Evolutionary conservation across 2,797 vertebrate genomes (phyloP), one percentile per base, ranked within the genome.

Genomic region (Australoheros facetus): DNA sequence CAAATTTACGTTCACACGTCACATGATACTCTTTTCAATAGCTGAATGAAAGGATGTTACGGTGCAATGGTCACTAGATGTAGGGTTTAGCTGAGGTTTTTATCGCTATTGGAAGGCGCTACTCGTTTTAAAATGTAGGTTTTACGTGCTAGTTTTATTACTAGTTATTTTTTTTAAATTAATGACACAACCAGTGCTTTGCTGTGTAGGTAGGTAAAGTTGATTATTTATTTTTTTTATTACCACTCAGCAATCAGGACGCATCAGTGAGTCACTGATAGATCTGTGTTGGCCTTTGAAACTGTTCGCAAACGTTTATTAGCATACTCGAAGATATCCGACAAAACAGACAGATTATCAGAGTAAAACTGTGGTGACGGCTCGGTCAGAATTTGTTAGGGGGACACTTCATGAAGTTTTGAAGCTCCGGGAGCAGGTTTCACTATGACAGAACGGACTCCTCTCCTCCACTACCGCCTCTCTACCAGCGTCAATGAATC

Each of bases 401-500:
- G 62, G 23, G 62, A 69, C 30, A 9, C 48, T 77, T 37, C 7
- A 9, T 75, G 78, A 80, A 73, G 77, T 23, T 48, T 64, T 45
- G 82, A 16, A 13, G 73, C 55, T 70, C 1, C 42, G 26, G 42
- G 26, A 8, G 34, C 60, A 56, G 26, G 30, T 53, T 80, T 39
- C 80, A 79, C 51, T 0, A 96, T 96, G 96, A 48, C 93, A 12
- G 97, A 98, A 87, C 94, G 95, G 83, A 97, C 96, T 4, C 96
- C 97, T 39, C 94, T 97, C 42, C 94, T 97, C 73, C 95, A 97
- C 79, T 98, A 97, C 90, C 96, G 96, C 73, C 96, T 98, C 57
- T 93, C 93, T 75, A 45, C 89, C 56, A 95, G 95, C 90, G 91
- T 94, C 79, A 94, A 93, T 90, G 96, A 96, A 13, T 91, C 95